These are phyloP conservation scores for Gephyroberyx darwinii DNA, from an alignment of 2,797 vertebrate species.

Conservation along the genomic window DNA sequence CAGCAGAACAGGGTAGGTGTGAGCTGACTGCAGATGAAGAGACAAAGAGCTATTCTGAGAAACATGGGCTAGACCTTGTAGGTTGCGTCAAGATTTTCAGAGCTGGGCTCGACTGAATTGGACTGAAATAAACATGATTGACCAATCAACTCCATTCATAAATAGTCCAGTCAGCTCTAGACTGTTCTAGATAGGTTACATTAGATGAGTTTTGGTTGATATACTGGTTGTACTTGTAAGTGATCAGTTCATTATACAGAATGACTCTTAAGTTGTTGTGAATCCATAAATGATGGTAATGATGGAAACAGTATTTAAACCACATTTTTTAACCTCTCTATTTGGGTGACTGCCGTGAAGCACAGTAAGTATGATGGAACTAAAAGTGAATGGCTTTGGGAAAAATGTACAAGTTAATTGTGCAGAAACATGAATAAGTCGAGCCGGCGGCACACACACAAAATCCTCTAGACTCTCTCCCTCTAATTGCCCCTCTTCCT, in stretches of 20 bases:
- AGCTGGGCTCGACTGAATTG: not conserved
- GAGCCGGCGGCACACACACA: not conserved
- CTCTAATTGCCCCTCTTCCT: not conserved
- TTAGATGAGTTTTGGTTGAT: too few species aligned
- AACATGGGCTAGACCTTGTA: not conserved
- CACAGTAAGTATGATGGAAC: not conserved
- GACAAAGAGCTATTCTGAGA: not conserved
- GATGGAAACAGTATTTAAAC: not conserved
- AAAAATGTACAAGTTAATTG: constrained; percentile 17
- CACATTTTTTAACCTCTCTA: not conserved
- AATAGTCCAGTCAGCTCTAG: too few species aligned
- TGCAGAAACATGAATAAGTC: constrained; percentile 7
- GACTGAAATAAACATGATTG: not conserved
- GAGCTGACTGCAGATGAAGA: constrained; percentile 12
- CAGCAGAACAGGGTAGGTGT: constrained; percentile 3
- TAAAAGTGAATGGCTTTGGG: not conserved
- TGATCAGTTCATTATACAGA: not conserved
- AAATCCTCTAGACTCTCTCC: not conserved
- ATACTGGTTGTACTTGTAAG: not conserved
- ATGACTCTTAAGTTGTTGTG: not conserved
- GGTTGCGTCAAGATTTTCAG: not conserved
- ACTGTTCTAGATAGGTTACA: too few species aligned
- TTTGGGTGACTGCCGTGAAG: not conserved
- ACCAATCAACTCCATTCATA: too few species aligned
- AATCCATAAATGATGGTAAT: not conserved